Percentiles rank a stretch among this genome's conserved stretches.
Evolutionary conservation across 2,113 vertebrate genomes (phyloP).

Genomic region (Natator depressus): DNA sequence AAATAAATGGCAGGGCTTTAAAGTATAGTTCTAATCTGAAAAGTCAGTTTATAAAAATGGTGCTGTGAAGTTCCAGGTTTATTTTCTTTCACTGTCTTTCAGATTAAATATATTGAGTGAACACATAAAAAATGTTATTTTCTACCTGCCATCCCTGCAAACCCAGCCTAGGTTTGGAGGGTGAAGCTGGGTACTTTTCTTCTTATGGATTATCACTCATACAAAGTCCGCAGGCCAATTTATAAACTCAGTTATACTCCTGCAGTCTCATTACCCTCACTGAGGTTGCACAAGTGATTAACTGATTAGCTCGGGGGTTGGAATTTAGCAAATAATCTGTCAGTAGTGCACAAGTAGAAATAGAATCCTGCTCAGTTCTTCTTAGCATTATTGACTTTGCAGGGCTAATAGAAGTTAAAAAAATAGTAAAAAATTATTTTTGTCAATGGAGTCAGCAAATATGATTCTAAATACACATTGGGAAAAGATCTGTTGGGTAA

Average conservation of each 20-base stretch:
- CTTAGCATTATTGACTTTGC: not conserved
- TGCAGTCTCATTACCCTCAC: not conserved
- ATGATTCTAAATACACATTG: not conserved
- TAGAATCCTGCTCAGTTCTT: not conserved
- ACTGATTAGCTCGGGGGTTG: not conserved
- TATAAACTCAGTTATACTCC: not conserved
- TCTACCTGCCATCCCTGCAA: not conserved
- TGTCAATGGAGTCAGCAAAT: not conserved
- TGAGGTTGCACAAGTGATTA: not conserved
- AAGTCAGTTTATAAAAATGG: not conserved
- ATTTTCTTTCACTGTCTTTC: slow-evolving; percentile 3
- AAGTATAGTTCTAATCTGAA: not conserved
- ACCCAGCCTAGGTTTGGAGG: not conserved
- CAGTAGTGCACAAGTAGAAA: not conserved
- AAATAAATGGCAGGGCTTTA: not conserved
- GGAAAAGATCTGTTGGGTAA: not conserved
- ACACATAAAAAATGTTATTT: not conserved
- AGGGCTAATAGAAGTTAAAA: not conserved
- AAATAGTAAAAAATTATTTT: not conserved
- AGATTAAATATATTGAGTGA: not conserved
- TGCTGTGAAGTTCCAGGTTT: not conserved
- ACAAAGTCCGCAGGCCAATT: not conserved
- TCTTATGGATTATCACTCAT: not conserved
- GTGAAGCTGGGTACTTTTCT: not conserved
- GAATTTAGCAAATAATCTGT: not conserved